Percentiles rank a stretch among this genome's conserved stretches.
Conservation (phyloP, 2,113 vertebrate species). For the Erythrolamprus reginae region DNA sequence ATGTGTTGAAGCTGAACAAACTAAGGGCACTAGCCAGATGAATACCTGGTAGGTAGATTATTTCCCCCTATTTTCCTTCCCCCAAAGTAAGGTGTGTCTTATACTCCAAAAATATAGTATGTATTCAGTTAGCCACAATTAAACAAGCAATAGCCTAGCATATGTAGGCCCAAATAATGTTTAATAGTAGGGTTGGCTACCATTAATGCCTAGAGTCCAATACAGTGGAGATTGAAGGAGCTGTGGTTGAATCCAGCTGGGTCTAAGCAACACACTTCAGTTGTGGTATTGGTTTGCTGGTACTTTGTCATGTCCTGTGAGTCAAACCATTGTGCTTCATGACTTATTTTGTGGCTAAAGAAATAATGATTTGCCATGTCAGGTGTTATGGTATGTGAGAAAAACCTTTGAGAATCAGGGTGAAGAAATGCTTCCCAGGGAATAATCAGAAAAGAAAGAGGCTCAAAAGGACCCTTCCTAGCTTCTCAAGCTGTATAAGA, state of each 20-base stretch:
- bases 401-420: neutral
- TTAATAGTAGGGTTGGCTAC: neutral
- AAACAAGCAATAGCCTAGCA: neutral
- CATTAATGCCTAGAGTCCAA: neutral
- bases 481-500: neutral
- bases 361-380: neutral
- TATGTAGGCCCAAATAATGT: neutral
- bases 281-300: neutral
- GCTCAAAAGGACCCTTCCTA: neutral
- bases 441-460: neutral
- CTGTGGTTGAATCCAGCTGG: neutral
- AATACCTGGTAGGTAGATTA: too few species aligned
- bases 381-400: neutral
- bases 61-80: too few species aligned
- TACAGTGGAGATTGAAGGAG: neutral
- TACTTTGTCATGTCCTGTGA: neutral
- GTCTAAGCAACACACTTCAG: neutral
- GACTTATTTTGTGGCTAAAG: neutral
- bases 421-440: neutral
- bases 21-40: too few species aligned
- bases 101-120: too few species aligned
- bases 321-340: neutral
- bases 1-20: too few species aligned
- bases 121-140: neutral
- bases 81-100: too few species aligned